These are phyloP conservation scores for Protomyctophum bolini DNA, from an alignment of 2,113 vertebrate species.

Conservation along the genomic window DNA sequence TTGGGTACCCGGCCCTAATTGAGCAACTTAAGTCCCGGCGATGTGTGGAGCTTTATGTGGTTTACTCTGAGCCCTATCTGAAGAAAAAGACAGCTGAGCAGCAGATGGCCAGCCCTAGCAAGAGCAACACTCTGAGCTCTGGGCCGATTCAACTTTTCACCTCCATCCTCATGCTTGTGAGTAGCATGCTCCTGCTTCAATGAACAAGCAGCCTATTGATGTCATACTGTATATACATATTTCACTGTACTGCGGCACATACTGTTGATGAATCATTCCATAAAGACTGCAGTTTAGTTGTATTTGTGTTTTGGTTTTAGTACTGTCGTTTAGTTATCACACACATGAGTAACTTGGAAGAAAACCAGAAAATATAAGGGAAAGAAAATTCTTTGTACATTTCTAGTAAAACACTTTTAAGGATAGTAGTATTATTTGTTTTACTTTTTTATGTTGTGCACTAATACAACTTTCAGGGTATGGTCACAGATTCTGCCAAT, in stretches of 20 bases:
- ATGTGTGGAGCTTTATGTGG: slow-evolving; percentile 72
- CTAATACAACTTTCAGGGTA: too few species aligned
- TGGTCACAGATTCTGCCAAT: too few species aligned
- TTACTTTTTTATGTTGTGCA: too few species aligned
- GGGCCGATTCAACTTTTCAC: slow-evolving; percentile 52
- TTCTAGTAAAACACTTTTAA: too few species aligned
- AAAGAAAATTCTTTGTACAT: not conserved
- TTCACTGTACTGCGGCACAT: too few species aligned
- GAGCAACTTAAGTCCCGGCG: slow-evolving; percentile 66
- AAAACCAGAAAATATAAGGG: not conserved
- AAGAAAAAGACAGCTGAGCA: slow-evolving; percentile 54
- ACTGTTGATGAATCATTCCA: slow-evolving; percentile 1
- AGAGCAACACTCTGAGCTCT: slow-evolving; percentile 26
- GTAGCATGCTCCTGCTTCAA: slow-evolving; percentile 71
- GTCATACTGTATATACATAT: too few species aligned
- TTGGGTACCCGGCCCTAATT: slow-evolving; percentile 73
- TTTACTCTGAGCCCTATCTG: slow-evolving; percentile 62
- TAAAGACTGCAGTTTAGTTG: too few species aligned
- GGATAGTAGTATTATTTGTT: not conserved
- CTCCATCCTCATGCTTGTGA: slow-evolving; percentile 57
- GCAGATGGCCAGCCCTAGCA: not conserved
- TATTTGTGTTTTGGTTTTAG: too few species aligned
- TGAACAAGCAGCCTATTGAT: slow-evolving; percentile 35
- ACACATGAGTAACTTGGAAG: not conserved
- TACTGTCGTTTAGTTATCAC: too few species aligned